These are phyloP conservation scores for Apodemus agrarius DNA, from an alignment of 2,797 vertebrate species.

Conservation along the genomic window DNA sequence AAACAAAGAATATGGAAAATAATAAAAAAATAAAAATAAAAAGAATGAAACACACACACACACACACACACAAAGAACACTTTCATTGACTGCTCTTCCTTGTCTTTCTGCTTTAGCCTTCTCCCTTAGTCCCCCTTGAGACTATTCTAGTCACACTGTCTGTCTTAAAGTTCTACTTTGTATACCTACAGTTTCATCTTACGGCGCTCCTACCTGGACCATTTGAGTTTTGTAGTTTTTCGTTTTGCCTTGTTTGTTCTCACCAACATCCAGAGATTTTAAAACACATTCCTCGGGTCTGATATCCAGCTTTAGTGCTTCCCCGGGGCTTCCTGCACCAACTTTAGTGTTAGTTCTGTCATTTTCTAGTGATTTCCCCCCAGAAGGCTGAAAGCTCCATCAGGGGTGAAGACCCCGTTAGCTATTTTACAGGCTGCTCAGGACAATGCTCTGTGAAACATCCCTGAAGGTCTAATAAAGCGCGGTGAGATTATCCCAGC, in stretches of 20 bases:
- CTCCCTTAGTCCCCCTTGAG: neutral
- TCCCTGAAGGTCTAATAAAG: neutral
- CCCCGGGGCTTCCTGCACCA: neutral
- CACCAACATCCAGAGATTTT: neutral
- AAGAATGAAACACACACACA: too few species aligned
- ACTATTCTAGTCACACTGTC: neutral
- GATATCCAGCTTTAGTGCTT: neutral
- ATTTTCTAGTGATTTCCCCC: neutral
- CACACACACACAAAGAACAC: neutral
- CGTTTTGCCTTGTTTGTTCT: conserved; percentile 12
- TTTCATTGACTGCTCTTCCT: neutral
- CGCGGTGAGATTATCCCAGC: neutral
- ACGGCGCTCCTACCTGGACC: neutral
- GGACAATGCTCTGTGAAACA: neutral
- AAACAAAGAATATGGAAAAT: too few species aligned
- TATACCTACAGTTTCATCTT: neutral
- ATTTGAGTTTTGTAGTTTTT: neutral
- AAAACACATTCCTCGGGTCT: neutral
- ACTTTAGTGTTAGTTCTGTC: neutral
- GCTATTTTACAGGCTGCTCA: neutral
- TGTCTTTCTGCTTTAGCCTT: neutral
- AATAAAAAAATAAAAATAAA: too few species aligned
- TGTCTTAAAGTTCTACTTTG: neutral
- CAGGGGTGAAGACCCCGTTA: neutral
- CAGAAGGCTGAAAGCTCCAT: neutral